Evolutionary conservation across 2,888 invertebrate species (phyloP).

Genomic region (Heliconius aoede): DNA sequence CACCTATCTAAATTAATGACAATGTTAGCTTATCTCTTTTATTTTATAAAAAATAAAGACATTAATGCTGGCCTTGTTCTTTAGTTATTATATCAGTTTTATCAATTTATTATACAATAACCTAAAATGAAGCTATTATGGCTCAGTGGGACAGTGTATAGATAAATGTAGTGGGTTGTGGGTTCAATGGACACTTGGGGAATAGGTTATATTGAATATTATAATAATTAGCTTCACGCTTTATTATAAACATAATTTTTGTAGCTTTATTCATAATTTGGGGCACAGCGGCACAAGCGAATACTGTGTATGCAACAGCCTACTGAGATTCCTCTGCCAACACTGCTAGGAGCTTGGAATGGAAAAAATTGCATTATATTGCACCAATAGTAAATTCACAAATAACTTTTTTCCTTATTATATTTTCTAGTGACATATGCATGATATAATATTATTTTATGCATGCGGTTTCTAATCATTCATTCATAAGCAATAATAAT

Average conservation of each 20-base stretch:
- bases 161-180: background rate
- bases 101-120: background rate
- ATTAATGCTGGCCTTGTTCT: constrained; percentile 1
- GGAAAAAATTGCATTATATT: too few species aligned
- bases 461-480: too few species aligned
- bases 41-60: background rate
- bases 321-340: too few species aligned
- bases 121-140: background rate
- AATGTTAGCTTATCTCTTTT: background rate
- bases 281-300: too few species aligned
- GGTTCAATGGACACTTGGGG: background rate
- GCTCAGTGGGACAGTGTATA: background rate
- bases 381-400: background rate
- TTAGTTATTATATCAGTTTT: background rate
- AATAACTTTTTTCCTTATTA: background rate
- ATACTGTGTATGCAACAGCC: too few species aligned
- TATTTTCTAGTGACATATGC: background rate
- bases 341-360: too few species aligned
- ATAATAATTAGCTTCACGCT: too few species aligned
- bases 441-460: too few species aligned
- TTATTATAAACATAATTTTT: too few species aligned
- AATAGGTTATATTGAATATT: background rate
- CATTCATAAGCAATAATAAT: too few species aligned
- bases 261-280: too few species aligned
- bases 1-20: background rate